Base-by-base conservation (phyloP, 2,888 invertebrate genomes). In the Drosophila pseudotalamancana region DNA sequence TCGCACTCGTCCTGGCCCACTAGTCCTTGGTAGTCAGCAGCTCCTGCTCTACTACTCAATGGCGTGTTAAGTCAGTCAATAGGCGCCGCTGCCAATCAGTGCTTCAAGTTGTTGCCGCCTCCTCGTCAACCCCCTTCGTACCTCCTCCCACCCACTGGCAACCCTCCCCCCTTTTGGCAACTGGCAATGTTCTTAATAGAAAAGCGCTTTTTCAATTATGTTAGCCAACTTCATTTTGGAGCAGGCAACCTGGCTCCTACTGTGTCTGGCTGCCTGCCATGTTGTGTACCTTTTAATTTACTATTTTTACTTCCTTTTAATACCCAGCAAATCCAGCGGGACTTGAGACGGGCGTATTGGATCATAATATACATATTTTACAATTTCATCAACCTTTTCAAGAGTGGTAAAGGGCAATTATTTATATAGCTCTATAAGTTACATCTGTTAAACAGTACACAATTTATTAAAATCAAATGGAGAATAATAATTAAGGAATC, bases 231-330 rank as follows among this genome's bases (percentile, higher is more conserved):
- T 87, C 87, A 77, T 81, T 81, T 80, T 74, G 76, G 76, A 60
- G 72, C 72, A 76, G 53, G 50, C 31, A 18, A 37, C 42, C 46
- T 18, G 46, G 61, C 50, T 79, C 59, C 68, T 54, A 57, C 61
- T 61, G 81, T 73, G 70, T 48, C 34, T 73, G 50, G 53, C 54
- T 65, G 43, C 50, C 46, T 60, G 64, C 66, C 80, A 75, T 81
- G 87, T 87, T 87, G 87, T 87, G 81, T 84, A 80, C 81, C 81
- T 87, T 81, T 81, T 81, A 84, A 81, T 84, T 87, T 87, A 81
- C 84, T 83, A 87, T 84, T 87, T 80, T 63, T 82, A 55, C 85
- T 72, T 53, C 66, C 48, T 40, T 72, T 72, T 46, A 21, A 54
- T 59, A 49, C 57, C 57, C 54, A 35, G 34, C 14, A 40, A 4